Evolutionary conservation across 2,888 invertebrate species (phyloP), one percentile per base, ranked within the genome.

Genomic region (Lacanobia wlatinum): DNA sequence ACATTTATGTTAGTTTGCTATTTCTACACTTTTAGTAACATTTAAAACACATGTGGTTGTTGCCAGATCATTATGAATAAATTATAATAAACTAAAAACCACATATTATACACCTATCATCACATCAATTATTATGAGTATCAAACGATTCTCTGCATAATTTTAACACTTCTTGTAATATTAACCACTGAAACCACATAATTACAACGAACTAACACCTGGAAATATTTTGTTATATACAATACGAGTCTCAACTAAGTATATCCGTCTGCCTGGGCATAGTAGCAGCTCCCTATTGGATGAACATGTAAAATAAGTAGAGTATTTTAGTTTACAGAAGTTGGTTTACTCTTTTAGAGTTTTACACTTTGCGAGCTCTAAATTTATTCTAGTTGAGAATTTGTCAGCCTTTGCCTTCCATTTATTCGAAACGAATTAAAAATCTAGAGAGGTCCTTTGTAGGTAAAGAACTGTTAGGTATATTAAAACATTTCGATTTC

Each of bases 1-100:
- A 40, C 5, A 55, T 40, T 28, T 52, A 5, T 61, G 46, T 70
- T 69, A 34, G 18, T 52, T 73, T 48, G 18, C 8, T 43, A n/a
- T 52, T 61, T 66, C 6, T 55, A 55, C 52, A 74, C 43, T 40
- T 55, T 71, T 50, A 23, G 34, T 23, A 34, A 53, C 43, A 73
- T 73, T 73, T n/a, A 3, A 12, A 46, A 46, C 52, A 53, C 34
- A 8, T 40, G 48, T 46, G 43, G 38, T 46, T 63, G 21, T 28
- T 75, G 18, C 46, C 21, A 72, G 6, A 40, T 28, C 9, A 40
- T 16, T 28, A 50, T 5, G 34, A 21, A 23, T 59, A 38, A 61
- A 52, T 21, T 34, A 43, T 43, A 14, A 55, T 38, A 23, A n/a
- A 43, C 1, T 43, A 43, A 59, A 65, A 65, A 58, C 1, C 53